Evolutionary conservation across 2,888 invertebrate genomes (phyloP).

Genomic region (Taphrorychus bicolor): DNA sequence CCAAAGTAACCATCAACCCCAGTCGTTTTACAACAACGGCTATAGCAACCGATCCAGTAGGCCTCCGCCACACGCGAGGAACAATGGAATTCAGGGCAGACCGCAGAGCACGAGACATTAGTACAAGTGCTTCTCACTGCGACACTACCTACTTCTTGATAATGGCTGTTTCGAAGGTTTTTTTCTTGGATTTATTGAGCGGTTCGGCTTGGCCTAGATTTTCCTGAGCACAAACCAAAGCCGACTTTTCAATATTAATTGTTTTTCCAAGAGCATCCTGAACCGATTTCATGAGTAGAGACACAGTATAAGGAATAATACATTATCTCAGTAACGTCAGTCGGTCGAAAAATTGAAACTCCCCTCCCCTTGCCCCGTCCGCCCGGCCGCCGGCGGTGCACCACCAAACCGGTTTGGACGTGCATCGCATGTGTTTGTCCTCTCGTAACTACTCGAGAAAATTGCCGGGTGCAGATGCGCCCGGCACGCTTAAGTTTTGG

Average conservation of each 20-base stretch:
- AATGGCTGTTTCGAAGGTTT: conserved; percentile 29
- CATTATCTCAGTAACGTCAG: too few relatives aligned
- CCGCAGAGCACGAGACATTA: conserved; percentile 37
- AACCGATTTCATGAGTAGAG: background rate
- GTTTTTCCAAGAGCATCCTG: background rate
- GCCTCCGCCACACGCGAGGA: conserved; percentile 44
- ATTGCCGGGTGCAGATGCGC: too few relatives aligned
- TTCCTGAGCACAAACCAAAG: background rate
- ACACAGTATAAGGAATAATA: background rate
- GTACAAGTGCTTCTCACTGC: conserved; percentile 10
- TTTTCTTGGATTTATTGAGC: conserved; percentile 4
- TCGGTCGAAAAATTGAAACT: too few relatives aligned
- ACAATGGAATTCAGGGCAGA: conserved; percentile 48
- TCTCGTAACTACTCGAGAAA: too few relatives aligned
- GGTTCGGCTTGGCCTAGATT: background rate
- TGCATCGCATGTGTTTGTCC: too few relatives aligned
- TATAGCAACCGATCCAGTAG: conserved; percentile 47
- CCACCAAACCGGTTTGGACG: too few relatives aligned
- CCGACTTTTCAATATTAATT: background rate
- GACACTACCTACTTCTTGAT: too few relatives aligned
- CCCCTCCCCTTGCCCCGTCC: too few relatives aligned
- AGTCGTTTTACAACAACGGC: conserved; percentile 56
- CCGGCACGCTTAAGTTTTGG: too few relatives aligned
- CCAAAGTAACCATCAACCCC: conserved; percentile 51
- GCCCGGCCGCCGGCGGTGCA: too few relatives aligned